Conservation (phyloP, 2,888 invertebrate genomes). For the Pristionchus japonicus region DNA sequence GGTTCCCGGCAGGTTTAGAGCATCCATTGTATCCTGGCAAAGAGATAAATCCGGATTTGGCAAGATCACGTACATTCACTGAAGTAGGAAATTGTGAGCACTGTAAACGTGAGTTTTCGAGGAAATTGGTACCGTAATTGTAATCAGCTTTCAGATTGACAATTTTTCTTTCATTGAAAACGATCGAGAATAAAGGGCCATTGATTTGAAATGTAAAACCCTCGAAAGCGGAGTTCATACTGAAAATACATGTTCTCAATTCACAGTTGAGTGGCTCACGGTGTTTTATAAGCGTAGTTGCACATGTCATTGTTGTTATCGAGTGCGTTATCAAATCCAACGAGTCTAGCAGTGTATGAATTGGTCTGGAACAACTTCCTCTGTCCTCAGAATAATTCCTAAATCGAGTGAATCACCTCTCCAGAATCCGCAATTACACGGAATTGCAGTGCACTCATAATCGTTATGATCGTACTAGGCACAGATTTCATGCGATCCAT, state of each 20-base stretch:
- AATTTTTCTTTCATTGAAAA: neutral
- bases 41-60: neutral
- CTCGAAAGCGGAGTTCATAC: neutral
- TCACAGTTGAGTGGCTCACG: neutral
- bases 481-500: neutral
- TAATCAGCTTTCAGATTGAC: neutral
- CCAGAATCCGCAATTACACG: neutral
- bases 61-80: neutral
- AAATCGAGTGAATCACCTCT: neutral
- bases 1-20: neutral
- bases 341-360: neutral
- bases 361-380: neutral
- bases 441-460: neutral
- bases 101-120: neutral
- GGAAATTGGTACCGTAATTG: neutral
- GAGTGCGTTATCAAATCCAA: neutral
- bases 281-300: neutral
- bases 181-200: neutral
- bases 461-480: neutral
- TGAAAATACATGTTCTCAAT: neutral
- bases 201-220: neutral
- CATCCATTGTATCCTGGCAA: neutral
- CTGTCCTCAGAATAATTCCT: neutral
- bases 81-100: neutral
- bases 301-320: neutral